Evolutionary conservation across 1,140 invertebrate species (phyloP).

Genomic region (Metaphire vulgaris): DNA sequence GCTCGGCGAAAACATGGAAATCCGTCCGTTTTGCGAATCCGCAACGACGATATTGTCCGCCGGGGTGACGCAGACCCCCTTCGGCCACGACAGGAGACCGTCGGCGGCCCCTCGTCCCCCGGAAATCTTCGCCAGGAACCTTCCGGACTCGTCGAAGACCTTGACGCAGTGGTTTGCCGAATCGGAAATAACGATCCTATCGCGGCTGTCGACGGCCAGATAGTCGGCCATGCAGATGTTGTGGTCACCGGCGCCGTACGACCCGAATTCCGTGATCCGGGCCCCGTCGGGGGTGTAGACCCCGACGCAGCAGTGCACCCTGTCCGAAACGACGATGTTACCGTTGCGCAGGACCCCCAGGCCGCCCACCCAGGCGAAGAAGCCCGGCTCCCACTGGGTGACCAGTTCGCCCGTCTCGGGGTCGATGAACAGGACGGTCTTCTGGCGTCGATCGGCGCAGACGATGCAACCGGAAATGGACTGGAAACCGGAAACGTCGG

Average conservation of each 20-base stretch:
- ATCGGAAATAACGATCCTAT: conserved; percentile 39
- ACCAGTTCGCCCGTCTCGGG: background rate
- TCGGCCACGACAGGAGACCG: conserved; percentile 75
- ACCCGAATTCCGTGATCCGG: conserved; percentile 27
- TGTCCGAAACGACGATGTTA: conserved; percentile 18
- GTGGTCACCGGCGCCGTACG: conserved; percentile 24
- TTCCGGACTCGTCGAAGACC: conserved; percentile 35
- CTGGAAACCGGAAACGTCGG: no score
- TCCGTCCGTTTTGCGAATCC: conserved; percentile 79
- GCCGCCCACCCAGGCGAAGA: conserved; percentile 26
- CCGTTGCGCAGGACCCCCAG: conserved; percentile 17
- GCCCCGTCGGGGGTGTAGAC: conserved; percentile 18
- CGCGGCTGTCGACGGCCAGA: conserved; percentile 25
- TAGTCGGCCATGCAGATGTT: conserved; percentile 30
- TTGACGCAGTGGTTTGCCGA: conserved; percentile 41
- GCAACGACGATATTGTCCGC: conserved; percentile 75
- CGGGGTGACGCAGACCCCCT: conserved; percentile 78
- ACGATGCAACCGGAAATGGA: background rate
- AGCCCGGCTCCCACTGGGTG: background rate
- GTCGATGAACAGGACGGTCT: background rate
- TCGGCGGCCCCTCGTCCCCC: conserved; percentile 61
- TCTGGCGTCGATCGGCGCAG: background rate
- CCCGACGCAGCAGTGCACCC: conserved; percentile 14
- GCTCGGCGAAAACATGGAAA: conserved; percentile 33
- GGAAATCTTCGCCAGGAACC: conserved; percentile 56